A percentile compares a stretch with the other conserved stretches of the same genome.
Conservation (phyloP, 2,797 vertebrate species). For the Megaceryle alcyon region DNA sequence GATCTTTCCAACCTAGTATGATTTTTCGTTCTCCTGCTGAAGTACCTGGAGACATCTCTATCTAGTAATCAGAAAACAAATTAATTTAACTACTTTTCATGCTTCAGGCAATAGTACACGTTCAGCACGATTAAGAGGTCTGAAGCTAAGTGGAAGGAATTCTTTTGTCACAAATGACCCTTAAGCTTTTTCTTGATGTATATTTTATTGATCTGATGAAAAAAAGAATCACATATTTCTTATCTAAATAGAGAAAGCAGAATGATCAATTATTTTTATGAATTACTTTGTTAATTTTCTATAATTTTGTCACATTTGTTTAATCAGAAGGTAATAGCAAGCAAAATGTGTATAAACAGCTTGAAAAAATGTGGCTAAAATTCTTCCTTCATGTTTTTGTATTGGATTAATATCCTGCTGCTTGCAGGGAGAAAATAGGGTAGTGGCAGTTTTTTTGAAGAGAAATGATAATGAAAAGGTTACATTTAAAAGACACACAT, state of each 20-base stretch:
- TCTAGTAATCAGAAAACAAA: background rate
- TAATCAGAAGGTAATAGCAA: background rate
- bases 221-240: background rate
- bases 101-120: background rate
- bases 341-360: background rate
- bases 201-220: background rate
- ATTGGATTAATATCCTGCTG: background rate
- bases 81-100: background rate
- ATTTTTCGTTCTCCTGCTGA: background rate
- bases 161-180: background rate
- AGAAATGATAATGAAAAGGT: background rate
- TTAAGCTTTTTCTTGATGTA: background rate
- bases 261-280: background rate
- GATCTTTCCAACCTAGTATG: background rate
- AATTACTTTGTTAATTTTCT: background rate
- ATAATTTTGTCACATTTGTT: background rate
- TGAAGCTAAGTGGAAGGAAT: background rate
- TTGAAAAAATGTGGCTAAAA: background rate
- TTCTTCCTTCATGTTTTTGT: background rate
- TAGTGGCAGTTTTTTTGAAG: background rate
- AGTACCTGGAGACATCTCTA: background rate
- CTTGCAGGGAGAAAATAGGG: background rate
- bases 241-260: background rate
- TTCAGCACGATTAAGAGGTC: background rate
- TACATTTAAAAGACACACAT: background rate